phyloP scores from a whole-genome alignment of 1,140 invertebrate genomes.

The Atta colombica region DNA sequence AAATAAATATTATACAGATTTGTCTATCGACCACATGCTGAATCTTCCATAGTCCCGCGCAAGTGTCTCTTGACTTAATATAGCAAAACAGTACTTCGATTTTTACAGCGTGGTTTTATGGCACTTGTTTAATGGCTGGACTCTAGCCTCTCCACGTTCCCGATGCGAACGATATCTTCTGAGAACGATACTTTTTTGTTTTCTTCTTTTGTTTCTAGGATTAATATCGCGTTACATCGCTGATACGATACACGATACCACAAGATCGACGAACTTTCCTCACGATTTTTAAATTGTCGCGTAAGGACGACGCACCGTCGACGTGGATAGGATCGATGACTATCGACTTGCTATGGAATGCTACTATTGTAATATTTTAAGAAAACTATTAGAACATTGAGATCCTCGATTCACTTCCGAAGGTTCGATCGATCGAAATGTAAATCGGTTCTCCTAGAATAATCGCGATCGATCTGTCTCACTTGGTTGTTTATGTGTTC shows the following conservation, averaged over 20 bases:
- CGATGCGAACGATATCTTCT: slow-evolving; percentile 41
- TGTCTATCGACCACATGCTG: slow-evolving; percentile 22
- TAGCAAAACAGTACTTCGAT: slow-evolving; percentile 50
- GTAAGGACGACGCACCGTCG: slow-evolving; percentile 66
- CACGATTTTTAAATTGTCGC: slow-evolving; percentile 39
- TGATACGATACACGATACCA: slow-evolving; percentile 55
- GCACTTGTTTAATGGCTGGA: slow-evolving; percentile 70
- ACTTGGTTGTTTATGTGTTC: background rate
- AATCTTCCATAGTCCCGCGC: slow-evolving; percentile 46
- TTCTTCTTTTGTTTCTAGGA: slow-evolving; percentile 16
- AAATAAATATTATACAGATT: slow-evolving; percentile 73
- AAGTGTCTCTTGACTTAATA: slow-evolving; percentile 58
- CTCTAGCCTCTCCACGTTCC: slow-evolving; percentile 50
- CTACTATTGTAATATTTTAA: slow-evolving; percentile 77
- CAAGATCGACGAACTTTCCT: slow-evolving; percentile 37
- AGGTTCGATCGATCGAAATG: background rate
- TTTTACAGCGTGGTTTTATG: slow-evolving; percentile 66
- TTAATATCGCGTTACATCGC: slow-evolving; percentile 61
- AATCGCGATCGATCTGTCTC: background rate
- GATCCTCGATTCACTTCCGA: slow-evolving; percentile 10
- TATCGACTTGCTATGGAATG: slow-evolving; percentile 82
- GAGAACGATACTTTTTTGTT: background rate
- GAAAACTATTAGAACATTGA: slow-evolving; percentile 30
- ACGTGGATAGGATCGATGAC: slow-evolving; percentile 80
- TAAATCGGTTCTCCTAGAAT: background rate